A percentile compares a stretch with the other conserved stretches of the same genome.
phyloP scores from a whole-genome alignment of 2,113 vertebrate species.

The Sceloporus undulatus region DNA sequence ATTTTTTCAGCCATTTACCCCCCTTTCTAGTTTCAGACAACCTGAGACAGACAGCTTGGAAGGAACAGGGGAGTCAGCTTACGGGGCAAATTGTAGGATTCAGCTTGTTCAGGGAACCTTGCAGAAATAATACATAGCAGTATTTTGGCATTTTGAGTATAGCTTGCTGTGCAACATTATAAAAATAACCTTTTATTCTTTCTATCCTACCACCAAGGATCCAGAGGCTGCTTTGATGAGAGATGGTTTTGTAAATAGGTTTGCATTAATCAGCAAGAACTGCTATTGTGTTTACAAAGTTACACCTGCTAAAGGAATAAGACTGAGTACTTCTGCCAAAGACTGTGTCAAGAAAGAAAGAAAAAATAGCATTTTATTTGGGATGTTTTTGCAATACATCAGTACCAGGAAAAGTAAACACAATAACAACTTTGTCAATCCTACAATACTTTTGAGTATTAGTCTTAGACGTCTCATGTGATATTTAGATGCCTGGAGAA shows the following conservation, averaged over 20 bases:
- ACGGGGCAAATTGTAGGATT: conserved; percentile 6
- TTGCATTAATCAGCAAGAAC: conserved; percentile 37
- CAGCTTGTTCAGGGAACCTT: conserved; percentile 17
- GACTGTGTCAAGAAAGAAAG: background rate
- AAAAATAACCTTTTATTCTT: conserved; percentile 33
- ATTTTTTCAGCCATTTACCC: conserved; percentile 36
- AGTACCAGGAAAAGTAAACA: background rate
- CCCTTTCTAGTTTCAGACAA: background rate
- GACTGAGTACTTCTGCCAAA: background rate
- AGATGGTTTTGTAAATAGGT: conserved; percentile 26
- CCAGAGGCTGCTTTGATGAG: conserved; percentile 41
- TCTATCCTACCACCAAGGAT: conserved; percentile 32
- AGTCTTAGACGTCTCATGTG: background rate
- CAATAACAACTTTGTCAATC: background rate
- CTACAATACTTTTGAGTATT: background rate
- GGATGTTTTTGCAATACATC: background rate
- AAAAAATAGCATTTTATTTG: background rate
- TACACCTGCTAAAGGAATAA: background rate
- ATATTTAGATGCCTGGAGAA: background rate
- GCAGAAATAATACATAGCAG: conserved; percentile 32
- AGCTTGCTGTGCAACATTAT: conserved; percentile 36
- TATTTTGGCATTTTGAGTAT: conserved; percentile 34
- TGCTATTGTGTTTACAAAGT: conserved; percentile 27
- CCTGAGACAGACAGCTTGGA: conserved; percentile 44
- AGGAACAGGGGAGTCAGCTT: background rate